Evolutionary conservation across 1,140 invertebrate genomes (phyloP), one percentile per base, ranked within the genome.

Genomic region (Grapholita molesta): DNA sequence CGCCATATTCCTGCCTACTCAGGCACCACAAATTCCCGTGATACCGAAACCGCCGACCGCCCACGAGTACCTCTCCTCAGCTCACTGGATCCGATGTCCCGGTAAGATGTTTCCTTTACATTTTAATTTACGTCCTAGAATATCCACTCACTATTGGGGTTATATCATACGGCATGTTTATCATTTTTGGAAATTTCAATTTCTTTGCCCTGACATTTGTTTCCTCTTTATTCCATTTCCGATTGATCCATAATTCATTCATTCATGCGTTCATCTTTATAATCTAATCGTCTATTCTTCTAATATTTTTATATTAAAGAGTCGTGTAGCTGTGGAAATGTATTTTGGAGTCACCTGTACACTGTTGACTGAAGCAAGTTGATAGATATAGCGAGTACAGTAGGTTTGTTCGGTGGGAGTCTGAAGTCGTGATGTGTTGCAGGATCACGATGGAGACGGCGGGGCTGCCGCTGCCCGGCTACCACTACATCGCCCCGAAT

Each of bases 361-460:
- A 57, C 53, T 57, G 53, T 57, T n/a, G 53, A 23, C 25, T 25
- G 53, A 28, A 25, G 23, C 53, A 38, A 38, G 35, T 48, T 21
- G 18, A 48, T 21, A 18, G 21, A 18, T 30, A 18, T 67, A 32
- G 52, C 32, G 21, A 38, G 24, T 67, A 32, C 1, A 25, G 38
- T 65, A 18, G 8, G 66, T 97, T 57, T 25, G 24, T 15, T 0
- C 9, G 55, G 5, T 8, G 8, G 23, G 1, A 21, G 55, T n/a
- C 74, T 35, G 33, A 57, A n/a, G 1, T 15, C 4, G 24, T 70
- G 52, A 66, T 30, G 66, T 73, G 70, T 90, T 91, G 15, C 94
- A 98, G 97, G 94, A 97, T 97, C 96, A 97, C 96, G 55, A 96
- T 97, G 96, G 97, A 98, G 93, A 97, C 97, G 68, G 96, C 96